Evolutionary conservation across 2,888 invertebrate species (phyloP).

Genomic region (Cryptops parisi): DNA sequence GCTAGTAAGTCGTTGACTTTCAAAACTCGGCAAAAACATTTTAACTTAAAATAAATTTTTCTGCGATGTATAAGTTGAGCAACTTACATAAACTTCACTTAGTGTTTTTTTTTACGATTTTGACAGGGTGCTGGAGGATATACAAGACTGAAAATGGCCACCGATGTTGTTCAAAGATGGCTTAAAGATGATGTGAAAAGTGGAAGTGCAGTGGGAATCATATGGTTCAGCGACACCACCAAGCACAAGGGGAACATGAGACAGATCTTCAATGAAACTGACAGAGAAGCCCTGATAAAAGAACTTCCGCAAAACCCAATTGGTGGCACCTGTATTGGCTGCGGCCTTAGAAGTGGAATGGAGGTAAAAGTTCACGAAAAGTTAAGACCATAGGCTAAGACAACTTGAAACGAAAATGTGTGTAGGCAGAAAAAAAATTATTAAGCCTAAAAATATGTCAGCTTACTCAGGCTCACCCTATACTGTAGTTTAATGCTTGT

Average conservation of each 20-base stretch:
- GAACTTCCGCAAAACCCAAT: conserved; percentile 1
- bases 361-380: not conserved
- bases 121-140: no score
- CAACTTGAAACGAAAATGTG: no score
- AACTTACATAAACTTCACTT: no score
- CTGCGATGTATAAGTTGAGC: no score
- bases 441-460: no score
- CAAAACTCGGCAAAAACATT: no score
- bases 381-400: not conserved
- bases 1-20: not conserved
- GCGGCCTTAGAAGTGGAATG: conserved; percentile 11
- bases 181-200: not conserved
- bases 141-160: not conserved
- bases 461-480: no score
- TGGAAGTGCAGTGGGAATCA: conserved; percentile 1
- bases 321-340: conserved; percentile 14
- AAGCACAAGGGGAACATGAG: not conserved
- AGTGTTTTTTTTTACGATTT: no score
- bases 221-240: not conserved
- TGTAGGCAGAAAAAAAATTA: no score
- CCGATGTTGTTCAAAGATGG: conserved; percentile 1
- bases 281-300: not conserved
- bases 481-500: no score
- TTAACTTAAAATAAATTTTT: no score
- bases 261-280: not conserved